Percentiles rank a stretch among this genome's conserved stretches.
Conservation (phyloP, 2,797 vertebrate species). For the Spea hammondii region DNA sequence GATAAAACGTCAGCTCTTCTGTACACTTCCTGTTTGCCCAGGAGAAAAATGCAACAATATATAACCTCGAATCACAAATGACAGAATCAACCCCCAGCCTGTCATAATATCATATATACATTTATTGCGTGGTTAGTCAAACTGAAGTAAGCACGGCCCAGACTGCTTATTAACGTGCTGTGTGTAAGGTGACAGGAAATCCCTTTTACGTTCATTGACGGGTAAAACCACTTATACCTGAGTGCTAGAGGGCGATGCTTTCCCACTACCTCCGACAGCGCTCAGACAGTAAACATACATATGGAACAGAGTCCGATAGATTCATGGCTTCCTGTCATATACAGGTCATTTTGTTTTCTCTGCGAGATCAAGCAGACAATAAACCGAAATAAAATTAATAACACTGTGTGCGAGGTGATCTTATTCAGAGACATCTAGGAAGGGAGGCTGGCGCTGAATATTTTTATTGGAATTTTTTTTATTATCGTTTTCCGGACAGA, state of each 20-base stretch:
- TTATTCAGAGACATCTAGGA: slow-evolving; percentile 39
- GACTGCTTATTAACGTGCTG: slow-evolving; percentile 1
- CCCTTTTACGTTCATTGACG: not conserved
- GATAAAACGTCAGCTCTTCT: too few species aligned
- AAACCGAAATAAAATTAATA: slow-evolving; percentile 33
- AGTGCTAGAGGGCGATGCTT: not conserved
- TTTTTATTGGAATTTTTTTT: slow-evolving; percentile 3
- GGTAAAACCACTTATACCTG: slow-evolving; percentile 1
- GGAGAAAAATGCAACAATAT: too few species aligned
- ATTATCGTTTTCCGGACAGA: slow-evolving; percentile 31
- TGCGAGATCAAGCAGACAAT: slow-evolving; percentile 30
- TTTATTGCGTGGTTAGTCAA: slow-evolving; percentile 8
- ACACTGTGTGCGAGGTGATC: slow-evolving; percentile 23
- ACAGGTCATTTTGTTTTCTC: slow-evolving; percentile 25
- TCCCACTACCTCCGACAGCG: not conserved
- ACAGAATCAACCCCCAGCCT: slow-evolving; percentile 19
- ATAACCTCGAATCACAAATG: too few species aligned
- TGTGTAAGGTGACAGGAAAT: slow-evolving; percentile 21
- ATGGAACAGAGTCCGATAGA: not conserved
- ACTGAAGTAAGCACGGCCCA: not conserved
- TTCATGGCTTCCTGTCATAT: slow-evolving; percentile 28
- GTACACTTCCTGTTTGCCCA: too few species aligned
- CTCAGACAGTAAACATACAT: not conserved
- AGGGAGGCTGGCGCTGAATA: slow-evolving; percentile 8
- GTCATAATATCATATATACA: slow-evolving; percentile 7